Evolutionary conservation across 2,888 invertebrate species (phyloP), one percentile per base, ranked within the genome.

Genomic region (Eristalis pertinax): DNA sequence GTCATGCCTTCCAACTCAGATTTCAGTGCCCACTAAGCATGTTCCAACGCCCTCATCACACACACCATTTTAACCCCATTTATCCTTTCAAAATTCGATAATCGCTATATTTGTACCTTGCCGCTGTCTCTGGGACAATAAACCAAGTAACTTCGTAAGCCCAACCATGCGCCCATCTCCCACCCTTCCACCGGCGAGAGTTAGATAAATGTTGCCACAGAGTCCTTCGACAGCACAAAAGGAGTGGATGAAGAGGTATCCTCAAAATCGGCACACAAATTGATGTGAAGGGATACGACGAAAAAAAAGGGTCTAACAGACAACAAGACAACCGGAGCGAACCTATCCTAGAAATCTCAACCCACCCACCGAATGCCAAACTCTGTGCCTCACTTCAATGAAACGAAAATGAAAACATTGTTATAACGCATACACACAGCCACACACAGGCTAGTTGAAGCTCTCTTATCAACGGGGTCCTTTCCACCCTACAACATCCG

Each of bases 371-470:
- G 24, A 26, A 24, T 60, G 60, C 26, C 26, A 26, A 24, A 15
- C 13, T 60, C 4, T 24, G 60, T 24, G 32, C 67, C 70, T 73
- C 76, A 80, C 79, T 84, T 84, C 64, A 87, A 79, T 80, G 76
- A 80, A 84, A 87, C 32, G 83, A 86, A 86, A 83, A 87, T 83
- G 84, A 87, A 87, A 87, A 87, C 84, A 87, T 87, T 87, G 79
- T 76, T 79, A 76, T 72, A 68, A 68, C 64, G 68, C 70, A 70
- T 22, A 68, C 58, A 58, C 32, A 70, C 64, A 58, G 29, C 29
- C 24, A 68, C 50, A 56, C 41, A 19, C 58, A 65, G n/a, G 43
- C 58, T 24, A 58, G 22, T 60, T 11, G 41, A 62, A 72, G 70
- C 64, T 79, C 56, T 70, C 76, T 68, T 84, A 78, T 83, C 78